These are phyloP conservation scores for Orchesella cincta DNA, from an alignment of 1,140 invertebrate species.

Conservation along the genomic window DNA sequence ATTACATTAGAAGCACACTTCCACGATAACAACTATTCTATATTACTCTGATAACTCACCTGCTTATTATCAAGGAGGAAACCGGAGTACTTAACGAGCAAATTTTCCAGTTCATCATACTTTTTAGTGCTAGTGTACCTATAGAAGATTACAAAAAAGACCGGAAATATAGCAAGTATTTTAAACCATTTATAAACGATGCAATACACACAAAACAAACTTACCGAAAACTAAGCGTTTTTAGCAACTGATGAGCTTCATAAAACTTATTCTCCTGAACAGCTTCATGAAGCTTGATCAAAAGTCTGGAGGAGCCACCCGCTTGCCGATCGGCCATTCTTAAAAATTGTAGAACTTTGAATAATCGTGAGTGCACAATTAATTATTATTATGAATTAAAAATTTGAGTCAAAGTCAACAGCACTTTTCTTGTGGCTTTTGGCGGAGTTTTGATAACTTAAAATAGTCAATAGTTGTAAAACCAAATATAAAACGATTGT, in stretches of 20 bases:
- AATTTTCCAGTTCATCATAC: conserved; percentile 41
- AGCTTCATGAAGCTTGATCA: conserved; percentile 44
- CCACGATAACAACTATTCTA: neutral
- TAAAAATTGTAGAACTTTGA: too few relatives aligned
- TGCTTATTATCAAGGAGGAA: conserved; percentile 41
- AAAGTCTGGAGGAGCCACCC: conserved; percentile 35
- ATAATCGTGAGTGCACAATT: too few relatives aligned
- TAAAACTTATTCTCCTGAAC: conserved; percentile 44
- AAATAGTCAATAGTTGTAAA: too few relatives aligned
- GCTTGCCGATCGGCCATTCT: neutral
- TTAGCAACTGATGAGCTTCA: conserved; percentile 48
- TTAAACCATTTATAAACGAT: neutral
- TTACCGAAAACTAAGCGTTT: conserved; percentile 48
- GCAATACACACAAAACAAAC: neutral
- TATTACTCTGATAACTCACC: conserved; percentile 13
- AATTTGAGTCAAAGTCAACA: too few relatives aligned
- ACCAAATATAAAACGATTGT: too few relatives aligned
- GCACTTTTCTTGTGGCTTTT: too few relatives aligned
- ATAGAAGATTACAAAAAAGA: neutral
- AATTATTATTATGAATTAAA: too few relatives aligned
- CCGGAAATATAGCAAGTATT: conserved; percentile 3
- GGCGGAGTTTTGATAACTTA: too few relatives aligned
- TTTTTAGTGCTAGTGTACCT: conserved; percentile 36
- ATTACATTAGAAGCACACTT: neutral
- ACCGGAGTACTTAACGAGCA: conserved; percentile 29